phyloP scores from a whole-genome alignment of 2,888 invertebrate species.

The Perithous albicinctus region DNA sequence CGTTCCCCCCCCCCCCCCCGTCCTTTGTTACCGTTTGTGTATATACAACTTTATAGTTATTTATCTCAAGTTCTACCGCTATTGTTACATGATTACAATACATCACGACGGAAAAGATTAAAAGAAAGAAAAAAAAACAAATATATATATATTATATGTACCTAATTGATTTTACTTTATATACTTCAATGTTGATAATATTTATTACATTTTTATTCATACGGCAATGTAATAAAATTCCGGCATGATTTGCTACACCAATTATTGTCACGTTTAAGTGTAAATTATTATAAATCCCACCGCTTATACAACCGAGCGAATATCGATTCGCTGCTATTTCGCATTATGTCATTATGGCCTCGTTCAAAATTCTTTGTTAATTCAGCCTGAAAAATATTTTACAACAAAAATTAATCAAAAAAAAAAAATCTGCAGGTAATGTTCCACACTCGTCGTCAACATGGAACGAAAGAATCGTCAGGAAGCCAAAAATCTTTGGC shows the following conservation, averaged over 20 bases:
- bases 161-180: slow-evolving; percentile 72
- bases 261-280: slow-evolving; percentile 2
- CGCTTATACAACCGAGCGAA: not conserved
- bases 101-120: slow-evolving; percentile 54
- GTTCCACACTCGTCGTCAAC: not conserved
- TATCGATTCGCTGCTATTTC: slow-evolving; percentile 23
- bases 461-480: not conserved
- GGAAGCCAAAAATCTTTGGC: slow-evolving; percentile 69
- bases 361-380: slow-evolving; percentile 18
- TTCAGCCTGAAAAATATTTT: not conserved
- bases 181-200: slow-evolving; percentile 76
- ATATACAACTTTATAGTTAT: slow-evolving; percentile 74
- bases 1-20: slow-evolving; percentile 59
- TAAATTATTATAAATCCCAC: not conserved
- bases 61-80: slow-evolving; percentile 68
- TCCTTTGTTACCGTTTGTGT: slow-evolving; percentile 71
- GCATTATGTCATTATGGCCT: not conserved
- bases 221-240: slow-evolving; percentile 75
- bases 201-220: slow-evolving; percentile 76
- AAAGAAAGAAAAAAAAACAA: no score
- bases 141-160: no score
- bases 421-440: not conserved
- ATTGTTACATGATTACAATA: slow-evolving; percentile 69
- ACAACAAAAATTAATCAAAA: not conserved
- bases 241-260: slow-evolving; percentile 59